These are phyloP conservation scores for Sebastes fasciatus DNA, from an alignment of 2,113 vertebrate species.

Conservation along the genomic window DNA sequence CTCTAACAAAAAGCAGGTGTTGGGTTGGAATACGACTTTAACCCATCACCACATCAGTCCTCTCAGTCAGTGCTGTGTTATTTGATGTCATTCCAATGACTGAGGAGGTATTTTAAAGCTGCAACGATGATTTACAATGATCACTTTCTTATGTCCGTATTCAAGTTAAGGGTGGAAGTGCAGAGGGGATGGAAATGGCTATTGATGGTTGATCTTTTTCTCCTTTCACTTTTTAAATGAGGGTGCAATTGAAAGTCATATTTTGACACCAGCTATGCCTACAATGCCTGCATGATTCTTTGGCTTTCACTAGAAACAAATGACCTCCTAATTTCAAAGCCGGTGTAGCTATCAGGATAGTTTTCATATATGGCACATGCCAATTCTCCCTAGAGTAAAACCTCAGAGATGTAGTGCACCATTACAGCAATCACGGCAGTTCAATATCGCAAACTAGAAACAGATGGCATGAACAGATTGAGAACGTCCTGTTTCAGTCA, in stretches of 20 bases:
- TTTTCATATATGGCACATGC: conserved; percentile 75
- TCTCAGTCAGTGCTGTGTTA: conserved; percentile 56
- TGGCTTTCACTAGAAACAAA: conserved; percentile 69
- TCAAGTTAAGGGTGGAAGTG: conserved; percentile 23
- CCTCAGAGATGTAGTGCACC: conserved; percentile 66
- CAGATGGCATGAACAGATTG: conserved; percentile 82
- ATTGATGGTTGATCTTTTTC: conserved; percentile 44
- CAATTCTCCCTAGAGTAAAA: conserved; percentile 73
- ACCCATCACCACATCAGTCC: conserved; percentile 64
- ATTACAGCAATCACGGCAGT: conserved; percentile 79
- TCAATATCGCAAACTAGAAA: conserved; percentile 81
- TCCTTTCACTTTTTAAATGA: conserved; percentile 44
- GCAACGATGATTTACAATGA: conserved; percentile 75
- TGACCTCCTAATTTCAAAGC: conserved; percentile 73
- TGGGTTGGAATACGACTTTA: conserved; percentile 60
- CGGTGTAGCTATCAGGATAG: conserved; percentile 58
- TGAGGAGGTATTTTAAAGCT: conserved; percentile 71
- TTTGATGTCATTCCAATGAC: conserved; percentile 77
- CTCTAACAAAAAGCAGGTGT: conserved; percentile 81
- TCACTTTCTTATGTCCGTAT: conserved; percentile 74
- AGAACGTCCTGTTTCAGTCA: conserved; percentile 84
- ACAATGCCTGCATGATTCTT: conserved; percentile 46
- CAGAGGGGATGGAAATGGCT: conserved; percentile 40
- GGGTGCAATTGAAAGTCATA: conserved; percentile 56
- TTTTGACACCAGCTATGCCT: conserved; percentile 55